Evolutionary conservation across 2,888 invertebrate genomes (phyloP).

Genomic region (Perdita meconis): DNA sequence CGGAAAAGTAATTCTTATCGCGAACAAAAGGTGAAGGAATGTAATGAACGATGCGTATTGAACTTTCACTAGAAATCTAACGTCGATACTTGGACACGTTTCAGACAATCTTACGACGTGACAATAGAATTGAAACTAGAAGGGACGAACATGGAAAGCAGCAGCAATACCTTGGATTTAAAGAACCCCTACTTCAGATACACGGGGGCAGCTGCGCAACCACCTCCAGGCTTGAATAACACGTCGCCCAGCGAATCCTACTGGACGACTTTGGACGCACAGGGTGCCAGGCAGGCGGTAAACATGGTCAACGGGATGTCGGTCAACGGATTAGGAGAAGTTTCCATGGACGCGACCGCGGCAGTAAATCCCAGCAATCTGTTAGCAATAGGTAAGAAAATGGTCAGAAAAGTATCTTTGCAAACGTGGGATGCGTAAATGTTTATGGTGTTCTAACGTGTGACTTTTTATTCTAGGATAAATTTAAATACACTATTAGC

Average conservation of each 20-base stretch:
- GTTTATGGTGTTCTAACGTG: not conserved
- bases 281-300: slow-evolving; percentile 88
- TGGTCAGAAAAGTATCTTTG: not conserved
- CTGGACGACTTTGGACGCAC: slow-evolving; percentile 94
- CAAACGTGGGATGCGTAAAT: no score
- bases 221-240: slow-evolving; percentile 95
- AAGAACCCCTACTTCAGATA: slow-evolving; percentile 99
- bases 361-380: slow-evolving; percentile 85
- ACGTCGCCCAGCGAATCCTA: slow-evolving; percentile 97
- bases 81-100: slow-evolving; percentile 52
- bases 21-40: slow-evolving; percentile 91
- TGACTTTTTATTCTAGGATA: slow-evolving; percentile 7
- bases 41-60: not conserved
- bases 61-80: not conserved
- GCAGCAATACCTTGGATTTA: slow-evolving; percentile 96
- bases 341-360: slow-evolving; percentile 89
- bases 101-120: slow-evolving; percentile 98
- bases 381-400: slow-evolving; percentile 81
- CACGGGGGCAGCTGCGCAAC: slow-evolving; percentile 95
- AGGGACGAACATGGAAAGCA: slow-evolving; percentile 92
- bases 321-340: slow-evolving; percentile 90
- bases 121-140: slow-evolving; percentile 97
- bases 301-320: slow-evolving; percentile 91
- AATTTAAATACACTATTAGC: slow-evolving; percentile 16
- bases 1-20: slow-evolving; percentile 94